Evolutionary conservation across 1,140 invertebrate species (phyloP).

Genomic region (Dufourea novaeangliae): DNA sequence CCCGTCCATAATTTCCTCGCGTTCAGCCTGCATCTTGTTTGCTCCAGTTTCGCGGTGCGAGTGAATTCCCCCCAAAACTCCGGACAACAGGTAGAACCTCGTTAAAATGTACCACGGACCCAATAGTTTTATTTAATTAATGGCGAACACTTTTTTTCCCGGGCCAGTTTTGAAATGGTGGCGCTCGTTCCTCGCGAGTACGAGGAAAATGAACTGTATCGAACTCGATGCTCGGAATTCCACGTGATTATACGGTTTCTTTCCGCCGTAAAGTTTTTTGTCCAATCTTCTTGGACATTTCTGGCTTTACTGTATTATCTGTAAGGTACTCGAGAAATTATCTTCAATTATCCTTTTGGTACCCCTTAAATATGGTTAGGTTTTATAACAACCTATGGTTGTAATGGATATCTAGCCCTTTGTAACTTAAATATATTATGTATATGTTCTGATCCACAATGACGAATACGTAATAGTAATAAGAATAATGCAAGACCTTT

Average conservation of each 20-base stretch:
- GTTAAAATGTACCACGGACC: conserved; percentile 21
- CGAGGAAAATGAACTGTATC: conserved; percentile 13
- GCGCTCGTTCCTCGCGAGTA: not conserved
- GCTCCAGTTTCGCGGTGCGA: not conserved
- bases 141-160: not conserved
- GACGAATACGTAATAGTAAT: too few relatives aligned
- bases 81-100: conserved; percentile 34
- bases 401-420: too few relatives aligned
- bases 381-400: too few relatives aligned
- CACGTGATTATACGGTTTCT: not conserved
- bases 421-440: too few relatives aligned
- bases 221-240: not conserved
- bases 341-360: not conserved
- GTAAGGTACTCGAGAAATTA: conserved; percentile 31
- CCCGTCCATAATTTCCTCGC: not conserved
- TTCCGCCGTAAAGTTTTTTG: too few relatives aligned
- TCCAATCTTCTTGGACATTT: not conserved
- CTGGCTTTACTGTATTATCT: not conserved
- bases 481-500: too few relatives aligned
- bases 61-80: not conserved
- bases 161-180: not conserved
- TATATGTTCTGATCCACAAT: too few relatives aligned
- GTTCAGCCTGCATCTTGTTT: not conserved
- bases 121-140: conserved; percentile 17
- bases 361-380: too few relatives aligned